Base-by-base conservation (phyloP, 2,113 vertebrate genomes). In the Pimephales promelas region DNA sequence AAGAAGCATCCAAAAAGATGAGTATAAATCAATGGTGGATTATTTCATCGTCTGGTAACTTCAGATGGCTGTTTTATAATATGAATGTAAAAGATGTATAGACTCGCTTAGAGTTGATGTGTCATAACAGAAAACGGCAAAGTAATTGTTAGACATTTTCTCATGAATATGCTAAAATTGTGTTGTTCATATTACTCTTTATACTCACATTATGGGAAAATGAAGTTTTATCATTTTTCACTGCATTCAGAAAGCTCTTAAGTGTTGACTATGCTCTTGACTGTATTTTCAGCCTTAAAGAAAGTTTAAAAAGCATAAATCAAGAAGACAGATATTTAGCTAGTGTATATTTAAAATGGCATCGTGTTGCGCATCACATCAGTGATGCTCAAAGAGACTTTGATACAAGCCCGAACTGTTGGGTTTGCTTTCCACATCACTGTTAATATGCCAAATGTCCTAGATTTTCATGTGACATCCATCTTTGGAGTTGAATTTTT, bases 21-120 rank as follows among this genome's bases (percentile, higher is more conserved):
- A 79, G 75, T 43, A 61, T 74, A 61, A 78, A 73, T 85, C 84
- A 81, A 66, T 66, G 70, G 56, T 56, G 78, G 70, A 81, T 85
- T 81, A 75, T 66, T 75, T 43, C 84, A 76, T 40, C 71, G 78
- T 62, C 59, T 31, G 34, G 5, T 49, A 57, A 36, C 45, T 54
- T 68, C 49, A 73, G 31, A 77, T 34, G 31, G 36, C 34, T 83
- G 20, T 83, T n/a, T 76, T 76, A 40, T 73, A 71, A 81, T 71
- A 56, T 59, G 26, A 82, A 82, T 72, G n/a, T 73, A 26, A 61
- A 73, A 79, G 61, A 57, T 66, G 26, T 83, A 54, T 64, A 52
- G 28, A 54, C 28, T 43, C 34, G 47, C 45, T 34, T 18, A 31
- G 16, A 74, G 24, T 52, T 18, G 43, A 26, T 74, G 45, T 52